Evolutionary conservation across 2,888 invertebrate species (phyloP).

Genomic region (Graphium colonna): DNA sequence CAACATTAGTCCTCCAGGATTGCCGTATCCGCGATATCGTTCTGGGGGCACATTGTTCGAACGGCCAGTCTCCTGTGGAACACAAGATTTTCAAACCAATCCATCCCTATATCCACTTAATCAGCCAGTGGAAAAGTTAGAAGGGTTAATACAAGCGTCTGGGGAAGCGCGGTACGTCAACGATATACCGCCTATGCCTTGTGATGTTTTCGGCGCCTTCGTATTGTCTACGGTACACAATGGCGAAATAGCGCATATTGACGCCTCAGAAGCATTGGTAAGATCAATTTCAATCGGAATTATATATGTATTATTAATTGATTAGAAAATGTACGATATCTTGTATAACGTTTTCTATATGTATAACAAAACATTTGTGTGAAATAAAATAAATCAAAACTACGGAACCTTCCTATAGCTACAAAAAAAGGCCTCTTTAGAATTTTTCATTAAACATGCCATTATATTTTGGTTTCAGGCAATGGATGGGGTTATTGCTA

Average conservation of each 20-base stretch:
- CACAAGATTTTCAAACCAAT: conserved; percentile 81
- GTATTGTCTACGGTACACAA: conserved; percentile 79
- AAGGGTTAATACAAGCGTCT: conserved; percentile 77
- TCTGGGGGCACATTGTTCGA: conserved; percentile 75
- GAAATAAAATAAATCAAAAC: too few species aligned
- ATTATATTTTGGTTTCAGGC: too few species aligned
- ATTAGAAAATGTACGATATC: too few species aligned
- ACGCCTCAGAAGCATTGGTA: conserved; percentile 81
- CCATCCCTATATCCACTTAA: conserved; percentile 83
- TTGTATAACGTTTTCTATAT: too few species aligned
- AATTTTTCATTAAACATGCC: too few species aligned
- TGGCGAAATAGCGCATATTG: conserved; percentile 80
- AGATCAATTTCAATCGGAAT: conserved; percentile 30
- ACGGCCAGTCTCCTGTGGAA: conserved; percentile 82
- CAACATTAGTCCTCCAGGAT: conserved; percentile 67
- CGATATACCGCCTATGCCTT: conserved; percentile 78
- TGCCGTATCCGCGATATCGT: conserved; percentile 52
- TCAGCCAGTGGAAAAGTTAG: conserved; percentile 84
- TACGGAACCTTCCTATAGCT: too few species aligned
- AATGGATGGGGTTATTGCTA: conserved; percentile 82
- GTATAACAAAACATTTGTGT: too few species aligned
- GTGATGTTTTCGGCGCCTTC: conserved; percentile 85
- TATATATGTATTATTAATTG: neutral
- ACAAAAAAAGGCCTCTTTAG: too few species aligned
- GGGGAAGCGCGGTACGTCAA: conserved; percentile 85